Evolutionary conservation across 1,140 invertebrate species (phyloP).

Genomic region (Mylabris phalerata): DNA sequence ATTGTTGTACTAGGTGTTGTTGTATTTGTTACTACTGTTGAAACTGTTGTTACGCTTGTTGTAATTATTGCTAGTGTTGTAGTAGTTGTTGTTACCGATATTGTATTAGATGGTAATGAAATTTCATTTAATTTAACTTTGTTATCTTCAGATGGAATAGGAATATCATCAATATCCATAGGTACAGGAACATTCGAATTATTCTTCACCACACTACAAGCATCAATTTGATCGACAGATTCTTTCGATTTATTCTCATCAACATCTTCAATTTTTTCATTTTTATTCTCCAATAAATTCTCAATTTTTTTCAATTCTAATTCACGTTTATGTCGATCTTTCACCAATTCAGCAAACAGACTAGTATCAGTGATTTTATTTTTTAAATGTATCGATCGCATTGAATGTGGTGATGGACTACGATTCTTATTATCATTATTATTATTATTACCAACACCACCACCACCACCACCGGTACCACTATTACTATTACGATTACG

Average conservation of each 20-base stretch:
- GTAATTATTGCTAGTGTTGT: background rate
- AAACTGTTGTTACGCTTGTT: constrained; percentile 9
- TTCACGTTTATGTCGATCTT: constrained; percentile 72
- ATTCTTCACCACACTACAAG: background rate
- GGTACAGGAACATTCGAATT: constrained; percentile 20
- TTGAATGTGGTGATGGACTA: constrained; percentile 40
- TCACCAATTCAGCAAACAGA: constrained; percentile 80
- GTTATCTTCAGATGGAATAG: constrained; percentile 28
- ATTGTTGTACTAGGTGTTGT: background rate
- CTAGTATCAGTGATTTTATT: constrained; percentile 70
- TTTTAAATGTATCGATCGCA: constrained; percentile 37
- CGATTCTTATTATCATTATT: constrained; percentile 23
- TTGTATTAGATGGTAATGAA: constrained; percentile 11
- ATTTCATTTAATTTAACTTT: constrained; percentile 24
- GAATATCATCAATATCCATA: constrained; percentile 40
- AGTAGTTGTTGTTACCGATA: background rate
- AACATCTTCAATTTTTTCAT: constrained; percentile 12
- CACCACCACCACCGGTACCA: constrained; percentile 36
- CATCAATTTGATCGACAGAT: constrained; percentile 7
- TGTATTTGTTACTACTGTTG: constrained; percentile 1
- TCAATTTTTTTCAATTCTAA: constrained; percentile 62
- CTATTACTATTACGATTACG: constrained; percentile 26
- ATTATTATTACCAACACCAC: constrained; percentile 38
- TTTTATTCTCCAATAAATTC: constrained; percentile 53
- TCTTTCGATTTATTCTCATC: background rate